Base-by-base conservation (phyloP, 2,113 vertebrate genomes). In the human (Homo sapiens) region DNA sequence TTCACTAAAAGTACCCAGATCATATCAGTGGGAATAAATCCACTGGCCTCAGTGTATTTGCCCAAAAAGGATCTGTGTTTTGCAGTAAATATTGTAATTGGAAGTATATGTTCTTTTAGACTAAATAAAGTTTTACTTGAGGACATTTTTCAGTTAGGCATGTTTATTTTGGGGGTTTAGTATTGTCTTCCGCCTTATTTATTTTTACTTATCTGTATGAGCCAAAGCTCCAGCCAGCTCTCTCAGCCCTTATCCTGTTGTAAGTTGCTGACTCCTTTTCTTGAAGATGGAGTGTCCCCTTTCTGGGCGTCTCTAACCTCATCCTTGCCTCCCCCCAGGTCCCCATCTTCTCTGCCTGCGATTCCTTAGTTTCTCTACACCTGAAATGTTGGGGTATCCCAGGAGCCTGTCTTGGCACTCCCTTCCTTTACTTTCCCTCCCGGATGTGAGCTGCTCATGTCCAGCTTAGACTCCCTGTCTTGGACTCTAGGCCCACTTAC, bases 1-100 rank as follows among this genome's bases (percentile, higher is more conserved):
- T 81, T 89, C 75, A 73, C 89, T 80, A 5, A 55, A 96, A 90
- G 90, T n/a, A 32, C 79, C 52, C 75, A 90, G 97, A 97, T 98
- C 3, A 0, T 93, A 96, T 97, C 93, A n/a, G 30, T 92, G 90
- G 70, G 43, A 92, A 79, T 66, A 72, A 95, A 52, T 73, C 68
- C 59, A 20, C 3, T 79, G 89, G 35, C 59, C 89, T 93, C 50
- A 23, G 64, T 32, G 4, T 64, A n/a, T 89, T 85, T 86, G 81
- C 25, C 61, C 43, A 82, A 16, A 78, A 66, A 88, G 55, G 40
- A 12, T 72, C 90, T 80, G 20, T 59, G 9, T 72, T 18, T 89
- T 95, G 61, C 23, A 50, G 27, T 89, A 81, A 92, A 94, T 66
- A 88, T 38, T 81, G 23, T 88, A 40, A 81, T 70, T 64, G 64